Evolutionary conservation across 2,113 vertebrate species (phyloP).

Genomic region (Bungarus multicinctus): DNA sequence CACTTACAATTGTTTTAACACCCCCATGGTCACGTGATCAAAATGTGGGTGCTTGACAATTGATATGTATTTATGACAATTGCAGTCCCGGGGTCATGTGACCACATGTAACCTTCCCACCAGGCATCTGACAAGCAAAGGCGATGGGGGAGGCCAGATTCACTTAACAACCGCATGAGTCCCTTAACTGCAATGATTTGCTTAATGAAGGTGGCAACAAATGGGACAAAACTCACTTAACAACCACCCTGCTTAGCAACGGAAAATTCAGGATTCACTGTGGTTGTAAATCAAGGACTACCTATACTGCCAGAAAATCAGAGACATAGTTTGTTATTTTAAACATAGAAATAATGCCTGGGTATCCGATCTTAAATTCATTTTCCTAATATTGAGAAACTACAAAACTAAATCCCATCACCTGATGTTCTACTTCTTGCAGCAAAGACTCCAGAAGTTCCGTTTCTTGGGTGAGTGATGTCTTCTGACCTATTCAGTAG

Average conservation of each 20-base stretch:
- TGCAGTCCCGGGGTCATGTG: not conserved
- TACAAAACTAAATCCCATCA: constrained; percentile 56
- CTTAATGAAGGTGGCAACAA: not conserved
- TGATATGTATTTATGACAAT: not conserved
- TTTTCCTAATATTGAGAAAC: not conserved
- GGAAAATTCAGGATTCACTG: too few relatives aligned
- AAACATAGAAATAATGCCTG: not conserved
- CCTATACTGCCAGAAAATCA: not conserved
- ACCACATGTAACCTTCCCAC: not conserved
- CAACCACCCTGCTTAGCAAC: not conserved
- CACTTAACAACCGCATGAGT: not conserved
- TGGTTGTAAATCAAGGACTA: not conserved
- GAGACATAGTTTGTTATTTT: not conserved
- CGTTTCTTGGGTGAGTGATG: constrained; percentile 96
- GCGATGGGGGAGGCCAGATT: not conserved
- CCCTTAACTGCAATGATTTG: not conserved
- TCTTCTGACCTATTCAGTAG: constrained; percentile 88
- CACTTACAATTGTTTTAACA: not conserved
- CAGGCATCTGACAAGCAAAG: not conserved
- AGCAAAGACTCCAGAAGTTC: constrained; percentile 95
- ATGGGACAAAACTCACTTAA: not conserved
- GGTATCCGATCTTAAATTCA: not conserved
- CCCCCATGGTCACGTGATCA: not conserved
- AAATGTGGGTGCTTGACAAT: not conserved
- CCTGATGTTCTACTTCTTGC: constrained; percentile 98